Percentiles rank a stretch among this genome's conserved stretches.
These are phyloP conservation scores for Hecatera dysodea DNA, from an alignment of 2,888 invertebrate genomes.

Conservation along the genomic window DNA sequence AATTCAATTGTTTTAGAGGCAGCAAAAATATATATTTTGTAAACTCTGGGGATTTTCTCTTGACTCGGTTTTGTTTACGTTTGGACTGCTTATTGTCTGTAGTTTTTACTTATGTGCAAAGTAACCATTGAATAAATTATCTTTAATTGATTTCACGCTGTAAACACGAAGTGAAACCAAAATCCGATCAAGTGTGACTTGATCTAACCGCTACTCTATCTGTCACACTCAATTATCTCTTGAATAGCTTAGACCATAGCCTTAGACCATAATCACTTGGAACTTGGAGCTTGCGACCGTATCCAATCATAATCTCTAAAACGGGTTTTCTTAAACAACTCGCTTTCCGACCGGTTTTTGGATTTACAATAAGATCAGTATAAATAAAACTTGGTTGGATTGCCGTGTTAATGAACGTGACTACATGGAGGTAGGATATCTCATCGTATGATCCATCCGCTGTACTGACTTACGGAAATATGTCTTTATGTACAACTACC, in stretches of 20 bases:
- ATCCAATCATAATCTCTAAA: conserved; percentile 64
- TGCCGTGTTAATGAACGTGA: conserved; percentile 31
- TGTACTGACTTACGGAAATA: conserved; percentile 54
- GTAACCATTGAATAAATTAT: conserved; percentile 28
- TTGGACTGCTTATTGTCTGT: conserved; percentile 1
- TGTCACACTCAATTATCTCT: conserved; percentile 60
- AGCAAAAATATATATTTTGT: neutral
- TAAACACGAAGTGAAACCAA: conserved; percentile 49
- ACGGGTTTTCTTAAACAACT: conserved; percentile 56
- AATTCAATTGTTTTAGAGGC: neutral
- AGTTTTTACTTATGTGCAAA: neutral
- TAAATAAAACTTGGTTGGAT: conserved; percentile 41
- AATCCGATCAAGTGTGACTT: conserved; percentile 41
- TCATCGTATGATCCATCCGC: conserved; percentile 20
- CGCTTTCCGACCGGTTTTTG: conserved; percentile 59
- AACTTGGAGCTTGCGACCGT: conserved; percentile 46
- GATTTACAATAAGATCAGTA: conserved; percentile 39
- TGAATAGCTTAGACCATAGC: conserved; percentile 36
- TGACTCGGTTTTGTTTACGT: conserved; percentile 8
- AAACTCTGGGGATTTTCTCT: neutral
- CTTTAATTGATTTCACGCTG: conserved; percentile 26
- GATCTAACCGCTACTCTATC: conserved; percentile 58
- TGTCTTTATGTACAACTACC: conserved; percentile 29
- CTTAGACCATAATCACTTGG: conserved; percentile 55
- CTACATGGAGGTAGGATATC: conserved; percentile 18